Evolutionary conservation across 2,888 invertebrate genomes (phyloP).

Genomic region (Acanthacorydalis orientalis): DNA sequence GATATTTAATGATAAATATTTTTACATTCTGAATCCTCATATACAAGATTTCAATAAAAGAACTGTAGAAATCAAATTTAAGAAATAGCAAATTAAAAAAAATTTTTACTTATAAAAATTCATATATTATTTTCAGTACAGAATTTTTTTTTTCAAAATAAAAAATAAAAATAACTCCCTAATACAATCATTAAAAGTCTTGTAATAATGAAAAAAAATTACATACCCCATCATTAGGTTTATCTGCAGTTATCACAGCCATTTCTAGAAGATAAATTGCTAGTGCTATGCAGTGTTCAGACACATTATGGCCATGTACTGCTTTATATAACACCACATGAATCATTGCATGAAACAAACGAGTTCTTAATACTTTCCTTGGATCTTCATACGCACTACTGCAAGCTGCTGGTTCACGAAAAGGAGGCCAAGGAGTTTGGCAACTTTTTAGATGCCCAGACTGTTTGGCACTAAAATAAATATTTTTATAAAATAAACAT

Average conservation of each 20-base stretch:
- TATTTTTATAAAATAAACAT: background rate
- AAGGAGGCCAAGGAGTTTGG: slow-evolving; percentile 57
- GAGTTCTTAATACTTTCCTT: slow-evolving; percentile 36
- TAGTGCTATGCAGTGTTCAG: slow-evolving; percentile 79
- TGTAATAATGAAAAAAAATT: no score
- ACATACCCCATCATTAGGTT: slow-evolving; percentile 25
- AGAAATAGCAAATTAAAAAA: no score
- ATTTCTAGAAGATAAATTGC: slow-evolving; percentile 76
- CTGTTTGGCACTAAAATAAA: slow-evolving; percentile 18
- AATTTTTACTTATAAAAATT: no score
- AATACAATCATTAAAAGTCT: no score
- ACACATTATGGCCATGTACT: slow-evolving; percentile 52
- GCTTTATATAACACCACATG: slow-evolving; percentile 75
- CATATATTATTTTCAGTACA: no score
- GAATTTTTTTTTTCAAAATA: no score
- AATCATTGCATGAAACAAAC: slow-evolving; percentile 53
- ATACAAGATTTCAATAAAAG: no score
- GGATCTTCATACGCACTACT: slow-evolving; percentile 52
- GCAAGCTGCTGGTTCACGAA: slow-evolving; percentile 48
- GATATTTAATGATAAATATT: no score
- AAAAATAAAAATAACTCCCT: no score
- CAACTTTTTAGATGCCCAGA: slow-evolving; percentile 20
- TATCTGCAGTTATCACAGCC: slow-evolving; percentile 40
- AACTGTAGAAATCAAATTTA: no score
- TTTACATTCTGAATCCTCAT: no score